Conservation (phyloP, 2,113 vertebrate genomes). For the Odontesthes bonariensis region DNA sequence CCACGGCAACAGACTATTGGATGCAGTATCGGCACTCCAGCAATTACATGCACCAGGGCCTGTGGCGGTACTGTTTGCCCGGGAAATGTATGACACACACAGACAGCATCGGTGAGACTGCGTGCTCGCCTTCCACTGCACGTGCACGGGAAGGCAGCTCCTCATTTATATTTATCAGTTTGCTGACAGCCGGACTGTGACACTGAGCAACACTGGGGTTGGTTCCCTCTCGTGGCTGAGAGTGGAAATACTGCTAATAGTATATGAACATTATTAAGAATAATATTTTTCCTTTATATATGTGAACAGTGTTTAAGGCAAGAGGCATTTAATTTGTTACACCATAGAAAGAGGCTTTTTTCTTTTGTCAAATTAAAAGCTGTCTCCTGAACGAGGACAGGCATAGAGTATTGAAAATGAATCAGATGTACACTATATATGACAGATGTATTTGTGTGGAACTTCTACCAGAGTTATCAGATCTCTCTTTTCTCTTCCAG, state of each 20-base stretch:
- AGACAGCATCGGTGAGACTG: constrained; percentile 83
- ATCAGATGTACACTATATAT: background rate
- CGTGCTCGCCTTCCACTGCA: background rate
- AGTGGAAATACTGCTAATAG: background rate
- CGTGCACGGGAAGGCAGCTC: background rate
- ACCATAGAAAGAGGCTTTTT: too few relatives aligned
- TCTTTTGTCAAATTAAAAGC: constrained; percentile 15
- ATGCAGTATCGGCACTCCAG: constrained; percentile 86
- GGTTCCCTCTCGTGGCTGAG: background rate
- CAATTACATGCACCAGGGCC: constrained; percentile 85
- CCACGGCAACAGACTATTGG: constrained; percentile 87
- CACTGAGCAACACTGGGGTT: background rate
- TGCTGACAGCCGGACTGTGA: constrained; percentile 21
- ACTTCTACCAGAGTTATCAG: background rate
- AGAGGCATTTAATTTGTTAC: too few relatives aligned
- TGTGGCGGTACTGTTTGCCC: constrained; percentile 85
- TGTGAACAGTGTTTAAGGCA: too few relatives aligned
- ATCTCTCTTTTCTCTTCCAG: constrained; percentile 47
- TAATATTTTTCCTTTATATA: too few relatives aligned
- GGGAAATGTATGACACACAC: constrained; percentile 85
- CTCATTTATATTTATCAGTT: constrained; percentile 38
- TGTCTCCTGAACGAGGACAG: background rate
- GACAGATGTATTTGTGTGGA: background rate
- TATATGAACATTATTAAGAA: too few relatives aligned
- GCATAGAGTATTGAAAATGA: background rate